Evolutionary conservation across 64 coral and sea anemone genomes (phyloP), one percentile per base, ranked within the genome.

Genomic region (Pocillopora damicornis): DNA sequence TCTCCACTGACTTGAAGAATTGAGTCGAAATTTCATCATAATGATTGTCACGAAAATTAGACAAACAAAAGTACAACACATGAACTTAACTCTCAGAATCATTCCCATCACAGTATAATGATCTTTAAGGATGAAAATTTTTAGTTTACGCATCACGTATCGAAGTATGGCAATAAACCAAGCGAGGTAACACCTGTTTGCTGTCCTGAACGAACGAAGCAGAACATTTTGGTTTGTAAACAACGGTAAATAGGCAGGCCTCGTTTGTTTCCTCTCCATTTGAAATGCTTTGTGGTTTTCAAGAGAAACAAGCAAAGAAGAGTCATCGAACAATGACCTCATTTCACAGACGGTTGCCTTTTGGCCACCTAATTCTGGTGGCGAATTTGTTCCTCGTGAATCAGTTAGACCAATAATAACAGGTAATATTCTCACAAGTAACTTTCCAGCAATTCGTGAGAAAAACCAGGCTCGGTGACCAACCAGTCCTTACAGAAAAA

Each of bases 181-280:
- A 72, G 81, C 65, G 81, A 73, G 56, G 20, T 72, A 85, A 85
- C 58, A 85, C 81, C 81, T 85, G 81, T 35, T 67, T 71, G 1
- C 57, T 14, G 71, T 67, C 16, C 58, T 71, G 38, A 45, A 9
- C 81, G 37, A 85, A 51, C 72, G 81, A 72, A 34, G 11, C 20
- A 11, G 13, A 20, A 58, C 17, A 38, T 71, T 71, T 71, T 42
- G 64, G 81, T 71, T 85, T 36, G 72, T 59, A 2, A 20, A 18
- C 63, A 85, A 45, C 18, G 38, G 37, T 23, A 85, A 72, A 73
- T 65, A 83, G 0, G 9, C 35, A 1, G 63, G 61, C 61, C 80
- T 66, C 2, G 30, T 65, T 51, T 16, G 36, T 45, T 72, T 85
- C 26, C 64, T 65, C 15, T 58, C 66, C 66, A 72, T 85, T 72